Evolutionary conservation across 1,140 invertebrate species (phyloP), one percentile per base, ranked within the genome.

Genomic region (Eulimnadia texana): DNA sequence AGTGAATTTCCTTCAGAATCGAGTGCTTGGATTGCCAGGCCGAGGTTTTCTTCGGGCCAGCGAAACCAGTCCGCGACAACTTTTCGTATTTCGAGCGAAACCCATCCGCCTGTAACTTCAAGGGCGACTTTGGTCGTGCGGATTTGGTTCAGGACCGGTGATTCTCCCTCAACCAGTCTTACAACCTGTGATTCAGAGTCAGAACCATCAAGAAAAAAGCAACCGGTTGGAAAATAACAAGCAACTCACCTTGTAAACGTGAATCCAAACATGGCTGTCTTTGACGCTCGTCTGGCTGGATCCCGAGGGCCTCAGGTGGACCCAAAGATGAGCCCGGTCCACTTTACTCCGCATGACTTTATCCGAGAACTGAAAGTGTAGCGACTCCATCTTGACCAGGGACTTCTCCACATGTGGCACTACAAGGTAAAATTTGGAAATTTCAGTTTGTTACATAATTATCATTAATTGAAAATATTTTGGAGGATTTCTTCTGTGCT

Each of bases 21-120:
- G 6, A 42, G 33, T 16, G 83, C 80, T 72, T 84, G 85, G 29
- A 89, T 74, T 1, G 84, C 79, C 60, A 91, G 79, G 3, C 85
- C 86, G 58, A 85, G 77, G 66, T 84, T 86, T 59, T 84, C 82
- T 50, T 80, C 74, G 1, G 83, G 81, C 66, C 82, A 77, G 50
- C 80, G 81, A 70, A 85, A 83, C 83, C 86, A 89, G 42, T 85
- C 81, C 50, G 78, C 76, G 1, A 90, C 80, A 70, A 86, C 79
- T 19, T 79, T 78, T n/a, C 82, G 83, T 0, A 90, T 74, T 66
- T 90, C 85, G 11, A 90, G 74, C 61, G 80, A 80, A 10, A 88
- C 69, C 86, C 86, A 89, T 53, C 78, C 77, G 0, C 85, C 85
- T 6, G 6, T 42, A 16, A 16, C 33, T 16, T 42, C 6, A n/a